Base-by-base conservation (phyloP, 1,140 invertebrate species). In the Drosophila nebulosa region DNA sequence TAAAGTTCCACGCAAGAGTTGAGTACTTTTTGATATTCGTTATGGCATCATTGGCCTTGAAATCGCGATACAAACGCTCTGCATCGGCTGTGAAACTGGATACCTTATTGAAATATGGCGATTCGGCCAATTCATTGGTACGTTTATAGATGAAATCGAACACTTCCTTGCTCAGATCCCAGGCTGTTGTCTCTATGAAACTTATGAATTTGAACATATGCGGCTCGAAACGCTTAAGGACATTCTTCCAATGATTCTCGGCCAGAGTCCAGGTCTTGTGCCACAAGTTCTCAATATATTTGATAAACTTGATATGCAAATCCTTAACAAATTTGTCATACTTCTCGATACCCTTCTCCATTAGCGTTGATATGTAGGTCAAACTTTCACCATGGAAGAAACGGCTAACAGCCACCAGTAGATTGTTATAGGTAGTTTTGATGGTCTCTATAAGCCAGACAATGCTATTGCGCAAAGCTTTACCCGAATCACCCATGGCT, bases 321-420 rank as follows among this genome's bases (percentile, higher is more conserved):
- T 96, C 94, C 78, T 96, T 95, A 0, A 96, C 93, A 59, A 96
- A 95, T 84, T 93, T 95, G 64, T 97, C 96, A 71, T 96, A 96
- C 74, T 95, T 95, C 39, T 95, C 92, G 1, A 96, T 93, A 27
- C 95, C 91, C 16, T 94, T 92, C 84, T 95, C 94, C 46, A 96
- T 91, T 1, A 95, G 92, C 0, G 93, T 92, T 0, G 95, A 94
- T 0, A 96, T 92, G 67, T 96, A 93, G 6, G 94, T 92, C 39
- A 96, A 92, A 1, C 95, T 94, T 74, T 96, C 95, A 0, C 96
- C 96, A 81, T 95, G 94, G 53, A 96, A 89, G 14, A 96, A 90
- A 1, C 94, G 93, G 18, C 93, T 94, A 0, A 95, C 91, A 1
- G 95, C 94, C 22, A 96, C 94, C 6, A 95, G 92, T 1, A 95